Evolutionary conservation across 2,113 vertebrate genomes (phyloP).

Genomic region (Cephalopholis sonnerati): DNA sequence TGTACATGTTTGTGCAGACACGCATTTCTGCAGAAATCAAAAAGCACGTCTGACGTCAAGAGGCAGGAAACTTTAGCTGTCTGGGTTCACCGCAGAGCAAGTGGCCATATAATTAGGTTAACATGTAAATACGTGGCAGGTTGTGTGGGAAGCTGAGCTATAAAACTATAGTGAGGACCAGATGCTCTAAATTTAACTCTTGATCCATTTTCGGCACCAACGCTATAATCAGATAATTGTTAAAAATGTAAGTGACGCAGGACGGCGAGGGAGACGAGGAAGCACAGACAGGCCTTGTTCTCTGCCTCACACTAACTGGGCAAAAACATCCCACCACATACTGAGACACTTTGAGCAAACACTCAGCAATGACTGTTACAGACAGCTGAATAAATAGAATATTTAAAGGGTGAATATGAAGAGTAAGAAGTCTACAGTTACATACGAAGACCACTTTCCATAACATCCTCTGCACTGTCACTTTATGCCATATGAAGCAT

Average conservation of each 20-base stretch:
- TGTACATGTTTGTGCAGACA: neutral
- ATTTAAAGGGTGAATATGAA: neutral
- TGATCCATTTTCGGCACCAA: conserved; percentile 74
- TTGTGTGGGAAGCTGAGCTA: conserved; percentile 79
- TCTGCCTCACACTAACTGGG: conserved; percentile 32
- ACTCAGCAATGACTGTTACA: neutral
- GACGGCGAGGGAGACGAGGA: conserved; percentile 42
- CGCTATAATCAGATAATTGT: conserved; percentile 83
- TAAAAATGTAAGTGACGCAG: conserved; percentile 77
- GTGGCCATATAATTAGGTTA: conserved; percentile 84
- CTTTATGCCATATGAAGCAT: neutral
- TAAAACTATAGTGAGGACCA: conserved; percentile 80
- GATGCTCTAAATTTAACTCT: conserved; percentile 84
- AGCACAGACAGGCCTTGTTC: conserved; percentile 56
- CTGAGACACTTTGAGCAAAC: neutral
- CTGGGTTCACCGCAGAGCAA: conserved; percentile 80
- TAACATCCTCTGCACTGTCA: neutral
- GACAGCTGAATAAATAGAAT: neutral
- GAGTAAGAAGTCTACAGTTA: neutral
- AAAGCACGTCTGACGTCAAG: conserved; percentile 81
- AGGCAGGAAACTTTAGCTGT: conserved; percentile 82
- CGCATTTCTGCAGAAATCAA: conserved; percentile 67
- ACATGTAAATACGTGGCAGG: conserved; percentile 82
- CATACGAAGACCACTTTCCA: too few species aligned
- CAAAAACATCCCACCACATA: conserved; percentile 7